Conservation (phyloP, 2,797 vertebrate genomes). For the Toxotes lorentzi region DNA sequence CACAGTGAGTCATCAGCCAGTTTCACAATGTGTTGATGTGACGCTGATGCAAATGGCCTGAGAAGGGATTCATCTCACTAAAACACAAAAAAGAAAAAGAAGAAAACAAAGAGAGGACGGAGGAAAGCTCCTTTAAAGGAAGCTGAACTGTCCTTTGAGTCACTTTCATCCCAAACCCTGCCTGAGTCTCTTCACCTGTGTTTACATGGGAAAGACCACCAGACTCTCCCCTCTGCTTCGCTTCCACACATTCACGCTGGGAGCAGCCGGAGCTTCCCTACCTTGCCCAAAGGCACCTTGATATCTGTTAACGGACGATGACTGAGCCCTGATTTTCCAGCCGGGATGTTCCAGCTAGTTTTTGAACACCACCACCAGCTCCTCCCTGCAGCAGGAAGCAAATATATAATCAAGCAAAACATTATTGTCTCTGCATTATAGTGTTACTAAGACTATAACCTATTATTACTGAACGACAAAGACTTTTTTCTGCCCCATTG, state of each 20-base stretch:
- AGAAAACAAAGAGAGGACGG: slow-evolving; percentile 16
- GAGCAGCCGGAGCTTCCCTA: background rate
- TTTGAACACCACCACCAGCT: slow-evolving; percentile 2
- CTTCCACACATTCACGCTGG: background rate
- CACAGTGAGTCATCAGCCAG: slow-evolving; percentile 89
- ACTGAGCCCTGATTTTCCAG: background rate
- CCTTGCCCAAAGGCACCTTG: slow-evolving; percentile 27
- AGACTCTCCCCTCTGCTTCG: background rate
- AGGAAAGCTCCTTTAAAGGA: slow-evolving; percentile 33
- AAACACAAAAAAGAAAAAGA: slow-evolving; percentile 4
- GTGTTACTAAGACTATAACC: slow-evolving; percentile 11
- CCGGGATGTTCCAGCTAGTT: background rate
- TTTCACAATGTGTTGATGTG: slow-evolving; percentile 91
- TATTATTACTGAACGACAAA: slow-evolving; percentile 23
- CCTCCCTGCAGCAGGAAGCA: slow-evolving; percentile 36
- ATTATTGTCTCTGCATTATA: slow-evolving; percentile 30
- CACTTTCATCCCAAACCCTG: background rate
- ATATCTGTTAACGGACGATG: background rate
- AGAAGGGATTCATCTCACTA: slow-evolving; percentile 50
- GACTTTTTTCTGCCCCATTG: slow-evolving; percentile 10
- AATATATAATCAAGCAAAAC: slow-evolving; percentile 46
- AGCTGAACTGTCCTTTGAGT: background rate
- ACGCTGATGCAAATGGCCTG: slow-evolving; percentile 84
- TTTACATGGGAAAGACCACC: background rate
- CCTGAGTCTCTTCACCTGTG: background rate